A percentile compares a stretch with the other conserved stretches of the same genome.
These are phyloP conservation scores for Himalopsyche anomala DNA, from an alignment of 2,888 invertebrate genomes.

Conservation along the genomic window DNA sequence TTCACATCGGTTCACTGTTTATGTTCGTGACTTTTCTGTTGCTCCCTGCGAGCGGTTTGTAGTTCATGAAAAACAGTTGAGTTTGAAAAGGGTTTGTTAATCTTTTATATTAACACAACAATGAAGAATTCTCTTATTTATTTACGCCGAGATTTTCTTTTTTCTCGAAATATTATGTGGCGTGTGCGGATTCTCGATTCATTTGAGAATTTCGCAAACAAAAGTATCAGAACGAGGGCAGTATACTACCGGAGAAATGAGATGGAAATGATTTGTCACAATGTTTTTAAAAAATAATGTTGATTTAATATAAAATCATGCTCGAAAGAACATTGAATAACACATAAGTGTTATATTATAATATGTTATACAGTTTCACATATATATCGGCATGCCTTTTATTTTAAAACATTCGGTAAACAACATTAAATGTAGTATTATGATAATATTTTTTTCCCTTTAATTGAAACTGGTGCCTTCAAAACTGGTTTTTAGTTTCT, in stretches of 20 bases:
- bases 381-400: too few relatives aligned
- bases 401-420: too few relatives aligned
- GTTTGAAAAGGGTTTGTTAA: constrained; percentile 34
- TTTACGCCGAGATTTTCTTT: constrained; percentile 8
- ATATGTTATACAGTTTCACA: too few relatives aligned
- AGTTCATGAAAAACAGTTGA: constrained; percentile 34
- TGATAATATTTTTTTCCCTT: too few relatives aligned
- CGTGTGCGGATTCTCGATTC: constrained; percentile 9
- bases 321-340: too few relatives aligned
- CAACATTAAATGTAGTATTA: too few relatives aligned
- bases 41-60: not conserved
- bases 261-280: not conserved
- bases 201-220: not conserved
- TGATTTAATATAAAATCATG: too few relatives aligned
- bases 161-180: constrained; percentile 2
- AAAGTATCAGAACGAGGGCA: not conserved
- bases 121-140: constrained; percentile 30
- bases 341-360: too few relatives aligned
- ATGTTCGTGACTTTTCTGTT: constrained; percentile 16
- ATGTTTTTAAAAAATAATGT: too few relatives aligned
- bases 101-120: constrained; percentile 34
- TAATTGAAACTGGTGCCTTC: too few relatives aligned
- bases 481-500: too few relatives aligned
- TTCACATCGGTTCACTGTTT: not conserved
- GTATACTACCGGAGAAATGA: not conserved